Base-by-base conservation (phyloP, 2,113 vertebrate species). In the Ramphastos sulfuratus region DNA sequence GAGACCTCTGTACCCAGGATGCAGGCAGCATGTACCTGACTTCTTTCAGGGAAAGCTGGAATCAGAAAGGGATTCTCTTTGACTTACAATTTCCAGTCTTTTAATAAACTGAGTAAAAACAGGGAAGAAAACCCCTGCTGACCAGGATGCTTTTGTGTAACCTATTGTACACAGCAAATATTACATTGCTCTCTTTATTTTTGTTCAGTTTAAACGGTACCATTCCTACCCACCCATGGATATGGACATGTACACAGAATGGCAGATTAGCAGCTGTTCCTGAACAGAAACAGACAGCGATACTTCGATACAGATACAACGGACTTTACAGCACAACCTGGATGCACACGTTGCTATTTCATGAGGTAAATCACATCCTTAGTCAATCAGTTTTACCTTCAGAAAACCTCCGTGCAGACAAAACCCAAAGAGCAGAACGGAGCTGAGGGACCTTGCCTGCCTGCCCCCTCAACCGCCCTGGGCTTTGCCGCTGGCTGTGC, bases 1-100 rank as follows among this genome's bases (percentile, higher is more conserved):
- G 2, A 92, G 85, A 73, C 42, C 65, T 83, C 65, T 74, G 65
- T 3, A 12, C 25, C 75, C 54, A 65, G 33, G 83, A 65, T 61
- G 63, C 74, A 70, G 44, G 63, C 0, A 0, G 39, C 1, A 0
- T 55, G 35, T 59, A 58, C 81, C 90, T 17, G 16, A 31, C 69
- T 35, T 44, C 37, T 78, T 44, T 50, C 63, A 65, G 1, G 5
- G 63, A 76, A 86, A 85, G 30, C 56, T 82, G 64, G 27, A 73
- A 46, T 16, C 61, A 52, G 42, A 71, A 81, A 79, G 18, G 14
- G 18, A 9, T 23, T 79, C 74, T 87, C 52, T 15, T 24, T 0
- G 1, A 56, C 37, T 82, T 80, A 66, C 0, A 70, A 70, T 76
- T 70, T 74, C 8, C 31, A 46, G 31, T 28, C 31, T 73, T 77